phyloP scores from a whole-genome alignment of 2,888 invertebrate genomes.

The Pandemis corylana region DNA sequence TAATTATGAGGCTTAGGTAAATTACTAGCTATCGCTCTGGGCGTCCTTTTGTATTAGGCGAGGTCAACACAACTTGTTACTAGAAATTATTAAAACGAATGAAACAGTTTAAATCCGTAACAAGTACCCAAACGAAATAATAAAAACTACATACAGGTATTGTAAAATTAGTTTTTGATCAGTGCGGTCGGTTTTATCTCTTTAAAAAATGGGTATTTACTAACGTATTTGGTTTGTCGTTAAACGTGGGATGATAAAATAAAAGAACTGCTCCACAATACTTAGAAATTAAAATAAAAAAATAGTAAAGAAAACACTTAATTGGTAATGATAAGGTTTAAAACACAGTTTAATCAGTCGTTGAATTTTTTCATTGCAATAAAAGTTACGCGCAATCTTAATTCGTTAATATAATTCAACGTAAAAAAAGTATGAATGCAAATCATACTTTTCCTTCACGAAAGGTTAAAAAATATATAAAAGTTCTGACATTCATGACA shows the following conservation, averaged over 20 bases:
- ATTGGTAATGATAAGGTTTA: background rate
- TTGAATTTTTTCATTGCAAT: background rate
- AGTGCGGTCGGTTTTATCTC: no score
- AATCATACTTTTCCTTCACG: background rate
- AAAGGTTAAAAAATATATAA: background rate
- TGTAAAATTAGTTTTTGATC: no score
- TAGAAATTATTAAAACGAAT: background rate
- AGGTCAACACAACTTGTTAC: background rate
- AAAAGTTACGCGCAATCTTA: background rate
- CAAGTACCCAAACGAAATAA: background rate
- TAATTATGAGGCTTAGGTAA: background rate
- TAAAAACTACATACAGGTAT: background rate
- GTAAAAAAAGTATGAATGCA: background rate
- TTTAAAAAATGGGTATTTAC: no score
- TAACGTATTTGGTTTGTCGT: background rate
- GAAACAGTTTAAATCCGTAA: background rate
- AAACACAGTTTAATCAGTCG: conserved; percentile 8
- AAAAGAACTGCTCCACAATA: background rate
- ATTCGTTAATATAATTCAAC: conserved; percentile 9
- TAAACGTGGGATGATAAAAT: background rate
- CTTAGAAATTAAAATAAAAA: background rate
- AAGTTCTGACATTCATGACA: background rate
- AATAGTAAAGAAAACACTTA: background rate
- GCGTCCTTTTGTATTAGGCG: background rate
- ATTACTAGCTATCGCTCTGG: background rate